Percentiles rank a stretch among this genome's conserved stretches.
Evolutionary conservation across 2,113 vertebrate genomes (phyloP).

Genomic region (Coryphaenoides rupestris): DNA sequence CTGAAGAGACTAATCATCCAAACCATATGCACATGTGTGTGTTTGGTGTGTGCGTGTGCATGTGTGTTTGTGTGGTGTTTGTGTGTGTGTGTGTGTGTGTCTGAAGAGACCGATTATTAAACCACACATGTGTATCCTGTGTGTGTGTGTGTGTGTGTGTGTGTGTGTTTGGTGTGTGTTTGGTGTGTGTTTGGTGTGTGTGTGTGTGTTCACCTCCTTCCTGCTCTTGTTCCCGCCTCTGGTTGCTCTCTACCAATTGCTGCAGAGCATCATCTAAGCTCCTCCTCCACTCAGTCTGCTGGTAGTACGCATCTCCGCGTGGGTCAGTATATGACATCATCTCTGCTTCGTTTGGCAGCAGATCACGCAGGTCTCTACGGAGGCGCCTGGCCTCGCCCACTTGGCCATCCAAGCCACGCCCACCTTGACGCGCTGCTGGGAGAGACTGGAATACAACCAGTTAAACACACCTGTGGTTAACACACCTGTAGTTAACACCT

Average conservation of each 20-base stretch:
- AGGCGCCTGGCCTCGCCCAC: slow-evolving; percentile 45
- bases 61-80: no score
- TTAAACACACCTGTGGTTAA: no score
- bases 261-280: slow-evolving; percentile 73
- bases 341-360: slow-evolving; percentile 66
- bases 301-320: slow-evolving; percentile 58
- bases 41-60: no score
- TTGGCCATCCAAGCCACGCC: slow-evolving; percentile 43
- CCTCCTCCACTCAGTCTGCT: slow-evolving; percentile 53
- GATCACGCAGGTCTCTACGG: slow-evolving; percentile 61
- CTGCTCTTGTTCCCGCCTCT: slow-evolving; percentile 67
- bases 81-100: no score
- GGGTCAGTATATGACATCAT: slow-evolving; percentile 65
- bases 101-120: no score
- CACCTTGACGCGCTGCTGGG: slow-evolving; percentile 41
- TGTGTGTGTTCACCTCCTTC: slow-evolving; percentile 36
- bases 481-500: no score
- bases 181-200: no score
- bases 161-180: no score
- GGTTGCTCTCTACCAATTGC: slow-evolving; percentile 72
- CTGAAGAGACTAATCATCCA: no score
- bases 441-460: slow-evolving; percentile 49
- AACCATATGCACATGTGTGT: no score
- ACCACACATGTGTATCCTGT: no score
- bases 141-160: no score